Base-by-base conservation (phyloP, 2,797 vertebrate genomes). In the Perdix hodgsoniae region DNA sequence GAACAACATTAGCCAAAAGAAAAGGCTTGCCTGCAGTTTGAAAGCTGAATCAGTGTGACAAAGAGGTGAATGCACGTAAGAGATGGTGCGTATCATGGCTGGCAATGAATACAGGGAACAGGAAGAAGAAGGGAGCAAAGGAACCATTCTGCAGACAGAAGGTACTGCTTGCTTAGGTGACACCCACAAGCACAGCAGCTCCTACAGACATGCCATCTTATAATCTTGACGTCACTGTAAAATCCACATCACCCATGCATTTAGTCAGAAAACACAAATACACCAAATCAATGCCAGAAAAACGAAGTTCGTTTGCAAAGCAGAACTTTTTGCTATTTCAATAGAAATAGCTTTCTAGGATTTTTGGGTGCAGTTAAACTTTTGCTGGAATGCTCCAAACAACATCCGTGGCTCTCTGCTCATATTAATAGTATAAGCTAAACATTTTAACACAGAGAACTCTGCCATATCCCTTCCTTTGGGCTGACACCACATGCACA, bases 41-140 rank as follows among this genome's bases (percentile, higher is more conserved):
- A 39, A 13, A 47, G 19, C 4, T 39, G 50, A 81, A 90, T 54
- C 52, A 78, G 31, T 26, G 65, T 40, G 11, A 11, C 9, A 4
- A 66, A 23, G 21, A 31, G 29, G 31, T 45, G 29, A 16, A 2
- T 1, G 21, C 24, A 33, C 0, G 4, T 1, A n/a, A 44, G 27
- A 59, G 39, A 26, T 59, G 42, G 27, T 21, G 39, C 2, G 3
- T 17, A 6, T 1, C 3, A 16, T 0, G 2, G 26, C 14, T 10
- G 56, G 40, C 40, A 76, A 22, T 11, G 9, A 57, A 37, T 23
- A 2, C 11, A 6, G n/a, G 21, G 44, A 73, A 50, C 2, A 2
- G 5, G 22, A 57, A 19, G 27, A 21, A 27, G 29, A 65, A 14
- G 8, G 10, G 21, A 60, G 4, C 0, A 1, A 31, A 14, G 49